Evolutionary conservation across 1,140 invertebrate genomes (phyloP).

Genomic region (Paramacrobiotus metropolitanus): DNA sequence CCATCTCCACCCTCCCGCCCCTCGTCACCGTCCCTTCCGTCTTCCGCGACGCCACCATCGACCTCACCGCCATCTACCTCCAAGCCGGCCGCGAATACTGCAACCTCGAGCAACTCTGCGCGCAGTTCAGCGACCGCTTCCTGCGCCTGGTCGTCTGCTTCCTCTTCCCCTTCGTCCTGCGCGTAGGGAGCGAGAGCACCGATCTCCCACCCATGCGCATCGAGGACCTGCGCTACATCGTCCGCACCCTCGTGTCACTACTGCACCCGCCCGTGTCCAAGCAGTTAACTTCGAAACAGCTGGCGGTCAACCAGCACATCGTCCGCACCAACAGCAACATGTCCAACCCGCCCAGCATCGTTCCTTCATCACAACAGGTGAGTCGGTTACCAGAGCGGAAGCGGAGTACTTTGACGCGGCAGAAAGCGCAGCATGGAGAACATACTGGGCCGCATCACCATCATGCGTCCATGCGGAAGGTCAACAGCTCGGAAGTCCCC

Average conservation of each 20-base stretch:
- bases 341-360: constrained; percentile 17
- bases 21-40: constrained; percentile 11
- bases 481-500: not conserved
- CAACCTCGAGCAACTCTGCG: not conserved
- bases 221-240: constrained; percentile 4
- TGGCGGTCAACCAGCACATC: constrained; percentile 10
- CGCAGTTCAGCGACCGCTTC: constrained; percentile 32
- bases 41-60: not conserved
- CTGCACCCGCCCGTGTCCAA: constrained; percentile 12
- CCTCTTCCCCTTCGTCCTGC: constrained; percentile 75
- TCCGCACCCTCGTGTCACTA: not conserved
- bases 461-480: not conserved
- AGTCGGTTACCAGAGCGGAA: too few species aligned
- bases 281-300: constrained; percentile 13
- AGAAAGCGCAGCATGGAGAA: not conserved
- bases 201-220: constrained; percentile 2
- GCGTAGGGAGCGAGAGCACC: constrained; percentile 72
- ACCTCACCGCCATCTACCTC: constrained; percentile 6
- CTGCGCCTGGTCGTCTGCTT: constrained; percentile 68
- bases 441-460: not conserved
- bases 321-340: constrained; percentile 18
- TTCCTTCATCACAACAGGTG: not conserved
- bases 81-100: not conserved
- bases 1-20: constrained; percentile 1
- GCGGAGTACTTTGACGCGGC: not conserved